These are phyloP conservation scores for Stichopus chloronotus DNA, from an alignment of 35 echinoderm and acorn worm species.

Conservation along the genomic window DNA sequence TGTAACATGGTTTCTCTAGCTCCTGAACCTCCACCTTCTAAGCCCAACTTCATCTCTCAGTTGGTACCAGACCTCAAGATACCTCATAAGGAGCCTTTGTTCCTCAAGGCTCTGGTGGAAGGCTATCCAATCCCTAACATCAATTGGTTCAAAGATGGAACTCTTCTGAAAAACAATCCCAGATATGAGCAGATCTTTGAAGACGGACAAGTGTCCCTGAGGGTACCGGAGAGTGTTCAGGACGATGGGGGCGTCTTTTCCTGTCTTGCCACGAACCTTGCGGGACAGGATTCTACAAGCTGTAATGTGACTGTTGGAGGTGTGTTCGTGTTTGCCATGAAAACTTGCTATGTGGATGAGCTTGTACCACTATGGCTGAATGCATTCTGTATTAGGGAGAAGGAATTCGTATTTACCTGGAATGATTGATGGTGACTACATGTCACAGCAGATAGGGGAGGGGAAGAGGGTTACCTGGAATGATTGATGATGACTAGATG, in stretches of 20 bases:
- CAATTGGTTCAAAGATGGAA: constrained; percentile 60
- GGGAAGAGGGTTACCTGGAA: background rate
- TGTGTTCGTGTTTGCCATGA: constrained; percentile 53
- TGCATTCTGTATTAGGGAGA: background rate
- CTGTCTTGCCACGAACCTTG: constrained; percentile 79
- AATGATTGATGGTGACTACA: too few relatives aligned
- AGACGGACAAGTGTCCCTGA: constrained; percentile 68
- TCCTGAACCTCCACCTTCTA: constrained; percentile 49
- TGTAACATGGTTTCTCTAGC: background rate
- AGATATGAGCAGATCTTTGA: constrained; percentile 38
- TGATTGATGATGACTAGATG: too few relatives aligned
- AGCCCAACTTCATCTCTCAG: constrained; percentile 42
- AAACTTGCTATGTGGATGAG: background rate
- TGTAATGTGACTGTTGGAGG: constrained; percentile 88
- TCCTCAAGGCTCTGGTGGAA: constrained; percentile 29
- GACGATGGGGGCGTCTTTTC: constrained; percentile 92
- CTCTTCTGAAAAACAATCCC: constrained; percentile 40
- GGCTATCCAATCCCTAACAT: constrained; percentile 57
- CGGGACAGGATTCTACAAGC: constrained; percentile 75
- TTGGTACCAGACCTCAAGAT: constrained; percentile 45
- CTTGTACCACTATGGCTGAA: background rate
- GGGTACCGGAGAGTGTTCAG: constrained; percentile 76
- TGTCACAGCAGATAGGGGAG: too few relatives aligned
- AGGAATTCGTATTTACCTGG: background rate
- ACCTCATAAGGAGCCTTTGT: constrained; percentile 14